phyloP scores from a whole-genome alignment of 2,888 invertebrate species.

The Stenodema calcarata region DNA sequence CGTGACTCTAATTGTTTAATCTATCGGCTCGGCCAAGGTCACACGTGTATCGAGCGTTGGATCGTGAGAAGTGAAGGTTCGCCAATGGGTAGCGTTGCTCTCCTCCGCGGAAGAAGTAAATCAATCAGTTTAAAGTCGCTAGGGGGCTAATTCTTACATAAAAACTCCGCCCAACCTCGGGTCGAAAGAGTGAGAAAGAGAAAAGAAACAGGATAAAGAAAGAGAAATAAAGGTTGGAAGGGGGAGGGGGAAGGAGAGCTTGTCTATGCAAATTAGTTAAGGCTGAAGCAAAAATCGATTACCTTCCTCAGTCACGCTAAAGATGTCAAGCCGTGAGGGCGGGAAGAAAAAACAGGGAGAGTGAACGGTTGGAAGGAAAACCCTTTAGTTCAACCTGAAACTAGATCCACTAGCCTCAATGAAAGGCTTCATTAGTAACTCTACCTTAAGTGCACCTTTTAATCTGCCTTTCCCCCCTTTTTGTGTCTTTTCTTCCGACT shows the following conservation, averaged over 20 bases:
- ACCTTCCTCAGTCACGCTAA: constrained; percentile 43
- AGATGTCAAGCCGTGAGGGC: constrained; percentile 37
- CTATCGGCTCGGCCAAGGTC: too few species aligned
- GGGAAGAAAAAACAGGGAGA: background rate
- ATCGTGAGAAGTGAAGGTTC: background rate
- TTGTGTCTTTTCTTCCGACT: background rate
- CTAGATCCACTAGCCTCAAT: constrained; percentile 36
- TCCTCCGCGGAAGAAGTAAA: constrained; percentile 2
- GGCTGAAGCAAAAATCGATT: constrained; percentile 41
- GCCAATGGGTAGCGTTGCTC: background rate
- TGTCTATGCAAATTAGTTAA: constrained; percentile 48
- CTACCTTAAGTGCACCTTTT: constrained; percentile 45
- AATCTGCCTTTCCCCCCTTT: constrained; percentile 24
- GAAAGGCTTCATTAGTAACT: constrained; percentile 48
- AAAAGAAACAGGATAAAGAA: background rate
- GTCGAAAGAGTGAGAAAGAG: background rate
- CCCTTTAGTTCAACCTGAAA: constrained; percentile 14
- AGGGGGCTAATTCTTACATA: background rate
- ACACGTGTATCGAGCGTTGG: background rate
- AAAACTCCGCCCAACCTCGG: background rate
- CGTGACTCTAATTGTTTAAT: too few species aligned
- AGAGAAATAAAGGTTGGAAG: background rate
- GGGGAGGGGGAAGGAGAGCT: background rate
- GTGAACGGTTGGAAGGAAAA: constrained; percentile 14
- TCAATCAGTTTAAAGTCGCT: constrained; percentile 13